Conservation (phyloP, 2,797 vertebrate species). For the Sitta carolinensis region DNA sequence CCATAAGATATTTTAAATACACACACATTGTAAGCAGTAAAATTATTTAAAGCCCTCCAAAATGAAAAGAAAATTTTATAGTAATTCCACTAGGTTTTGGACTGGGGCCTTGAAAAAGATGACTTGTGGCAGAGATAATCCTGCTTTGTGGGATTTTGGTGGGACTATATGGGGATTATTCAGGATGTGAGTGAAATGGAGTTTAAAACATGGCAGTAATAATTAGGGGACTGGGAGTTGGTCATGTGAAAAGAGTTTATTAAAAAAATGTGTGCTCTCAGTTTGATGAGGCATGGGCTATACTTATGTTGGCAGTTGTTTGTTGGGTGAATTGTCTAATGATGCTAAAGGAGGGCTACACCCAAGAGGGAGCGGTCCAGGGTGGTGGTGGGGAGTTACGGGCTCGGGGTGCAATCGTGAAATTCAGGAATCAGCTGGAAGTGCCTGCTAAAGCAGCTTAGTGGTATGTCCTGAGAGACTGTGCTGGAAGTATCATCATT, state of each 20-base stretch:
- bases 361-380: not conserved
- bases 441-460: not conserved
- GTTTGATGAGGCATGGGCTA: constrained; percentile 33
- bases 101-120: not conserved
- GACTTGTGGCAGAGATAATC: not conserved
- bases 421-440: not conserved
- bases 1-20: not conserved
- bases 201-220: not conserved
- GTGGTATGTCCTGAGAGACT: not conserved
- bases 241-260: constrained; percentile 29
- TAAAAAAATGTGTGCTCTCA: not conserved
- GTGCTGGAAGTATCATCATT: not conserved
- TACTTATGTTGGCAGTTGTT: not conserved
- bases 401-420: not conserved
- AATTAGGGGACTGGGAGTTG: not conserved
- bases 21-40: not conserved
- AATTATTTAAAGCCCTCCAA: not conserved
- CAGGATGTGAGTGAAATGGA: not conserved
- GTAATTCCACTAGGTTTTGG: not conserved
- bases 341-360: not conserved
- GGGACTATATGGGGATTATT: not conserved
- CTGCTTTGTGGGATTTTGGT: not conserved
- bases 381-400: not conserved
- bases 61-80: not conserved
- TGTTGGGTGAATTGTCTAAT: not conserved